Evolutionary conservation across 1,140 invertebrate species (phyloP), one percentile per base, ranked within the genome.

Genomic region (Notospermus geniculatus): DNA sequence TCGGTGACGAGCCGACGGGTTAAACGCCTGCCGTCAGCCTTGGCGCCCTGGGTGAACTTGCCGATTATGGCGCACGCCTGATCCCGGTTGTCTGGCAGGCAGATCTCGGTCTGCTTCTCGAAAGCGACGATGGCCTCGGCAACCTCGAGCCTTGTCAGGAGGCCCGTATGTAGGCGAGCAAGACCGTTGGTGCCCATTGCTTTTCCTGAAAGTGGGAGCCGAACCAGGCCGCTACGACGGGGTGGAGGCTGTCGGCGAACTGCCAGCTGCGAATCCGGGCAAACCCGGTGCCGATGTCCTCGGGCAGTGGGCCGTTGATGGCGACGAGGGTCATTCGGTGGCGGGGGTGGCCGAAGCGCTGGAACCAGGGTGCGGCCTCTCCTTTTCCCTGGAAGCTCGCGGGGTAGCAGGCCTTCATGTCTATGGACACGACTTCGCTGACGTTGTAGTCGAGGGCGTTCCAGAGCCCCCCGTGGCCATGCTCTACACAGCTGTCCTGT

Each of bases 401-500:
- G 1, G 62, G 50, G 39, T 63, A 59, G 32, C 62, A 63, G 15
- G 45, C 32, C 22, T 63, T 62, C 64, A 59, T 66, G 45, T 66
- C 64, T 17, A 62, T 66, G 25, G 29, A 22, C 7, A 56, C 43
- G 7, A 54, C 28, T 0, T 65, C 55, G 4, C 15, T 50, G 2
- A 36, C 36, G 54, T 65, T 5, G 55, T 65, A 65, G 19, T 39
- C 32, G 22, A 41, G 19, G 4, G 57, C 50, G 13, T 64, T 64
- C 63, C 59, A 62, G 29, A 65, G 63, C 7, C 60, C 56, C 7
- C 52, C 64, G 32, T 66, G 64, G n/a, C 52, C 64, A 32, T 66
- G 64, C 23, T 50, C 54, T 25, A 62, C 64, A n/a, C 55, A 58
- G 54, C 54, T 54, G 23, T 62, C 57, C 27, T 65, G 41, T 30